These are phyloP conservation scores for Egretta garzetta DNA, from an alignment of 2,113 vertebrate genomes.

Conservation along the genomic window DNA sequence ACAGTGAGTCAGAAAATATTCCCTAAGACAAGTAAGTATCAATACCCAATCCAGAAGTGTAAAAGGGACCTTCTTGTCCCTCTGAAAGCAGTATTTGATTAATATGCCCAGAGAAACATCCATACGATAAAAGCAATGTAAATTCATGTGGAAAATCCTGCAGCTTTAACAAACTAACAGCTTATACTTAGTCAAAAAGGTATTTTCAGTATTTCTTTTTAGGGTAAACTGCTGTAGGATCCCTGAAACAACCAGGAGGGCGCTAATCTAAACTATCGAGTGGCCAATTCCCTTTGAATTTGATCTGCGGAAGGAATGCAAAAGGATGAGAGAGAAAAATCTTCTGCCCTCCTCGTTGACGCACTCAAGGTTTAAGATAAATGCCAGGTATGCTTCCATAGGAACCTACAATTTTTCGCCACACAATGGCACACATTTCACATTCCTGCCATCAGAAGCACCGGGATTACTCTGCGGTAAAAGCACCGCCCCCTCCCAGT, in stretches of 20 bases:
- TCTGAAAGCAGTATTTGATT: not conserved
- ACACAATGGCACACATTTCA: not conserved
- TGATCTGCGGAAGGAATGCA: not conserved
- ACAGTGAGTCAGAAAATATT: not conserved
- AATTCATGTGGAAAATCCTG: not conserved
- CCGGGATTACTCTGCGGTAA: rapidly evolving
- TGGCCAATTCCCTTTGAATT: not conserved
- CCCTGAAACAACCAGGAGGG: not conserved
- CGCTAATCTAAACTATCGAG: not conserved
- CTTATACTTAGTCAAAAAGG: not conserved
- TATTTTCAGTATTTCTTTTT: not conserved
- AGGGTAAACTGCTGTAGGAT: not conserved
- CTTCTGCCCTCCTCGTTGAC: not conserved
- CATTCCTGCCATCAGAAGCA: not conserved
- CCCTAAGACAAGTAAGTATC: not conserved
- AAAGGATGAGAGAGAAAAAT: not conserved
- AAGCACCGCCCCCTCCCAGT: not conserved
- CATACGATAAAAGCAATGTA: not conserved
- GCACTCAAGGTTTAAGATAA: not conserved
- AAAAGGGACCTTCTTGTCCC: not conserved
- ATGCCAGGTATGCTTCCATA: not conserved
- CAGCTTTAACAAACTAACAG: not conserved
- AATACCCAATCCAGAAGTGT: not conserved
- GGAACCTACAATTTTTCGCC: not conserved
- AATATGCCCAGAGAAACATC: not conserved